phyloP scores from a whole-genome alignment of 2,113 vertebrate species.

The Cyprinodon variegatus region DNA sequence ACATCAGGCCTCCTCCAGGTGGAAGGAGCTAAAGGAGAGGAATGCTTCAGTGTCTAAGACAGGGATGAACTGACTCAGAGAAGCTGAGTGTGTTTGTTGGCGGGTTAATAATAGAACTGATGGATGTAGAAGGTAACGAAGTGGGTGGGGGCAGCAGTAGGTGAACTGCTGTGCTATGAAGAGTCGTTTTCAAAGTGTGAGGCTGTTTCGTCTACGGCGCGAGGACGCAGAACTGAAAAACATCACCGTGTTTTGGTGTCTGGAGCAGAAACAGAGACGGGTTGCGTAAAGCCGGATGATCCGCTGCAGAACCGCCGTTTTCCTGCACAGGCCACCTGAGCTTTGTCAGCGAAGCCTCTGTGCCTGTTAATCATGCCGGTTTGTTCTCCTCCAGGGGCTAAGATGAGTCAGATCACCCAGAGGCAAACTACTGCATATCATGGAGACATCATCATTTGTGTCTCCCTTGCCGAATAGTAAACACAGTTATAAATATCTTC shows the following conservation, averaged over 20 bases:
- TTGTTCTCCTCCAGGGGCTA: background rate
- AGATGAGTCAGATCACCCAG: constrained; percentile 27
- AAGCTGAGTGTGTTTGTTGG: constrained; percentile 8
- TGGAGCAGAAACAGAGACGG: constrained; percentile 38
- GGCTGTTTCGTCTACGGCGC: constrained; percentile 27
- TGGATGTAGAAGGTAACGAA: constrained; percentile 20
- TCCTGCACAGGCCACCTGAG: background rate
- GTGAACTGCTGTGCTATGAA: background rate
- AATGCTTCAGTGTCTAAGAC: constrained; percentile 20
- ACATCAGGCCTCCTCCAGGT: too few species aligned
- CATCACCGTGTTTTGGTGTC: background rate
- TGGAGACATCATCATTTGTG: constrained; percentile 3
- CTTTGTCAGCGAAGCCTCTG: background rate
- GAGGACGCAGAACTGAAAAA: background rate
- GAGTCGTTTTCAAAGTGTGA: constrained; percentile 40
- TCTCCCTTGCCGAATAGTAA: constrained; percentile 26
- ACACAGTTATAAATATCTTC: constrained; percentile 51
- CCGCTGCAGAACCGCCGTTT: constrained; percentile 19
- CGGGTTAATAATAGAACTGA: constrained; percentile 44
- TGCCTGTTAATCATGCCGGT: constrained; percentile 6
- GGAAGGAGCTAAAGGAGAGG: background rate
- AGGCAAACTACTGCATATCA: background rate
- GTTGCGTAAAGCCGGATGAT: constrained; percentile 37
- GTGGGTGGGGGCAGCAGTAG: constrained; percentile 42
- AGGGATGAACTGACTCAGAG: constrained; percentile 34